Evolutionary conservation across 2,113 vertebrate species (phyloP).

Genomic region (Austrofundulus limnaeus): DNA sequence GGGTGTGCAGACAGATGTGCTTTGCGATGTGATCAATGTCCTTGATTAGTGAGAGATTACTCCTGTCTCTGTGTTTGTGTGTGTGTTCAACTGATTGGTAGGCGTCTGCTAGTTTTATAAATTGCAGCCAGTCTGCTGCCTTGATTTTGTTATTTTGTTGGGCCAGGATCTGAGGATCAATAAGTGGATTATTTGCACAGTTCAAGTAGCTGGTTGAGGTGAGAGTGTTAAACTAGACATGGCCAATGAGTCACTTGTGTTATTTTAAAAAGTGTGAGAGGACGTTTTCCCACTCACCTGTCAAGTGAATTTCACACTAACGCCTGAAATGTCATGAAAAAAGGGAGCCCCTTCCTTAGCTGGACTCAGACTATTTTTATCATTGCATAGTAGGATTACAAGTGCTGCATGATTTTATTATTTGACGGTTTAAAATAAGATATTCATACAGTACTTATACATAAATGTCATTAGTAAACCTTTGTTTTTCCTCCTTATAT

Average conservation of each 20-base stretch:
- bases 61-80: slow-evolving; percentile 14
- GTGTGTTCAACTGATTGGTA: slow-evolving; percentile 5
- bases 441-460: neutral
- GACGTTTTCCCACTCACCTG: slow-evolving; percentile 8
- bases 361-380: neutral
- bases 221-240: slow-evolving; percentile 38
- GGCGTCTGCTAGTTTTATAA: slow-evolving; percentile 35
- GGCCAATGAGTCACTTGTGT: slow-evolving; percentile 25
- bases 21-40: slow-evolving; percentile 65
- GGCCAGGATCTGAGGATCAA: slow-evolving; percentile 45
- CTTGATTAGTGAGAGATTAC: slow-evolving; percentile 68
- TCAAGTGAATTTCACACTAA: slow-evolving; percentile 20
- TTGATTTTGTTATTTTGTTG: slow-evolving; percentile 64
- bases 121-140: slow-evolving; percentile 25
- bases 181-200: slow-evolving; percentile 55
- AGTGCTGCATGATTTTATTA: neutral
- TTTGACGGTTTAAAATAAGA: neutral
- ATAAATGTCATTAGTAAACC: neutral
- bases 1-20: slow-evolving; percentile 53
- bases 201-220: slow-evolving; percentile 32
- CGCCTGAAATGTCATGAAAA: slow-evolving; percentile 11
- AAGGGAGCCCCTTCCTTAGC: neutral
- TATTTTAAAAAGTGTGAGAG: slow-evolving; percentile 18
- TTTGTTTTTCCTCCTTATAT: neutral
- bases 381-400: neutral